phyloP scores from a whole-genome alignment of 2,797 vertebrate species.

The Hippocampus kuda region DNA sequence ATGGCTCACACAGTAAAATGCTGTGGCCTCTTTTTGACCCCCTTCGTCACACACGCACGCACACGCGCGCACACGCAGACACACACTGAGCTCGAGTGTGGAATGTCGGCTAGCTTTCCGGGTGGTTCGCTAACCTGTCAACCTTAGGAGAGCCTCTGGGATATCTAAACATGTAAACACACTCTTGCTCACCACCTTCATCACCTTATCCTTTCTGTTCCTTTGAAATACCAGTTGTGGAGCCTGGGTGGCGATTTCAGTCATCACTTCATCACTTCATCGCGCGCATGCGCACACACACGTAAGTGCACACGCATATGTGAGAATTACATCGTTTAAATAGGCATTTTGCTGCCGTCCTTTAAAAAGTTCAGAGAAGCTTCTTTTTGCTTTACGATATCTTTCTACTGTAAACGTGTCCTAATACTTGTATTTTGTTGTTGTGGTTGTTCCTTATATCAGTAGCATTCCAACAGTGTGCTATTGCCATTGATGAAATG shows the following conservation, averaged over 20 bases:
- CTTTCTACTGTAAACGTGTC: too few relatives aligned
- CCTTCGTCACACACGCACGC: conserved; percentile 11
- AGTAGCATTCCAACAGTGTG: too few relatives aligned
- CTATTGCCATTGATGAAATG: too few relatives aligned
- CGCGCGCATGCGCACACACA: conserved; percentile 18
- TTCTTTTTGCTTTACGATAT: too few relatives aligned
- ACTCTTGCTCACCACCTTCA: conserved; percentile 28
- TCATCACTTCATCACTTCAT: conserved; percentile 28
- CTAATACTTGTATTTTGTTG: too few relatives aligned
- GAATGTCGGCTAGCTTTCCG: conserved; percentile 55
- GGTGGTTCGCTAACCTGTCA: conserved; percentile 71
- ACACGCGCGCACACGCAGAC: conserved; percentile 13
- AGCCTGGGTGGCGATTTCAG: conserved; percentile 40
- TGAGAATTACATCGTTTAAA: too few relatives aligned
- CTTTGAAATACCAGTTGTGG: conserved; percentile 19
- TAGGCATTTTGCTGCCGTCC: background rate
- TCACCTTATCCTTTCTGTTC: conserved; percentile 15
- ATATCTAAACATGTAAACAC: conserved; percentile 76
- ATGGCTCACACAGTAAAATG: conserved; percentile 14
- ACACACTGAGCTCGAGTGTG: conserved; percentile 27
- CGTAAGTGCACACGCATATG: background rate
- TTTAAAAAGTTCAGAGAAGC: background rate
- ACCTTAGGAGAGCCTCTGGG: conserved; percentile 71
- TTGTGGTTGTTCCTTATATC: too few relatives aligned
- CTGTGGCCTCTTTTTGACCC: conserved; percentile 43